phyloP scores from a whole-genome alignment of 2,888 invertebrate species.

The Dryadula phaetusa region DNA sequence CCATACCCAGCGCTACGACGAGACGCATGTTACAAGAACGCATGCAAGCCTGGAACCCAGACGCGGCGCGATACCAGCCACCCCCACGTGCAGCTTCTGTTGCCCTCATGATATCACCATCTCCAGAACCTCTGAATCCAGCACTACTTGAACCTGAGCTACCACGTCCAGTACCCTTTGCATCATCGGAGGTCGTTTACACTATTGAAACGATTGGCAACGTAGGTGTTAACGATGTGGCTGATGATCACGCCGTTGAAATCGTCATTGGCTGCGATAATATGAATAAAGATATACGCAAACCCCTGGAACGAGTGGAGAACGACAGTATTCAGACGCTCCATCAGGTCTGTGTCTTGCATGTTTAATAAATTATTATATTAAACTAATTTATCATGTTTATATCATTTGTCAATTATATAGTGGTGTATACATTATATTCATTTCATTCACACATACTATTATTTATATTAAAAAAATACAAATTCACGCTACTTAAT shows the following conservation, averaged over 20 bases:
- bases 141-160: no score
- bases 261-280: neutral
- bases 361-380: conserved; percentile 9
- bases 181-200: neutral
- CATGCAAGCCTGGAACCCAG: neutral
- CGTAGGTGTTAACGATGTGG: neutral
- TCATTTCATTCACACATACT: neutral
- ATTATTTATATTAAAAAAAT: neutral
- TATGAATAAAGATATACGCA: neutral
- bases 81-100: conserved; percentile 8
- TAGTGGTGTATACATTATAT: neutral
- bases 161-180: neutral
- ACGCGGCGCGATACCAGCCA: conserved; percentile 5
- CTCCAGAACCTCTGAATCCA: neutral
- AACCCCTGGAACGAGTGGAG: neutral
- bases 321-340: neutral
- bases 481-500: neutral
- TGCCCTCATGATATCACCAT: neutral
- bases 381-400: neutral
- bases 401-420: neutral
- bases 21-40: neutral
- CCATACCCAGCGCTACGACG: neutral
- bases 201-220: neutral
- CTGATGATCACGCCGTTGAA: neutral
- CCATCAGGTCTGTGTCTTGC: conserved; percentile 11